Percentiles rank a stretch among this genome's conserved stretches.
Evolutionary conservation across 2,888 invertebrate species (phyloP).

Genomic region (Ernsta delagoae): DNA sequence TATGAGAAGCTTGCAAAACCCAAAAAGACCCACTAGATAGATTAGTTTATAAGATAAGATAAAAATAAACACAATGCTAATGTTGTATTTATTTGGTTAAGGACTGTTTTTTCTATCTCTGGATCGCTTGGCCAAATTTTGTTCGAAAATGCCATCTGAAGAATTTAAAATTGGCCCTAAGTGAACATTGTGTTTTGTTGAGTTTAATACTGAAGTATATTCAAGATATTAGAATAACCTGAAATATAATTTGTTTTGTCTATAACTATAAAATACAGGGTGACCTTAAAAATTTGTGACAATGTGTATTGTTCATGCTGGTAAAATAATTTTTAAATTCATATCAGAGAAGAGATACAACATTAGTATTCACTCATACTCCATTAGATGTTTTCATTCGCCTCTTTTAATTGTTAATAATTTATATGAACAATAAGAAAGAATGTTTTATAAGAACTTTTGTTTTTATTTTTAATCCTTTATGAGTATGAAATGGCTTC

Average conservation of each 20-base stretch:
- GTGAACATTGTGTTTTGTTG: too few relatives aligned
- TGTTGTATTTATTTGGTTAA: slow-evolving; percentile 45
- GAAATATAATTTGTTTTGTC: background rate
- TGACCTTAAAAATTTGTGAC: background rate
- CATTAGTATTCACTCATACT: slow-evolving; percentile 41
- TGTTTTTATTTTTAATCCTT: slow-evolving; percentile 33
- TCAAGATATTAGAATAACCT: too few relatives aligned
- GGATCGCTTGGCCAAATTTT: too few relatives aligned
- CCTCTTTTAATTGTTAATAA: slow-evolving; percentile 67
- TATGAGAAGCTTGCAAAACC: slow-evolving; percentile 92
- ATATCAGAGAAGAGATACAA: background rate
- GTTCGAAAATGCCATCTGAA: background rate
- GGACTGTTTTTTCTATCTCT: background rate
- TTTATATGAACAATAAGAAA: slow-evolving; percentile 78
- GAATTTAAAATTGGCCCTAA: background rate
- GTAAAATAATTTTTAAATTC: background rate
- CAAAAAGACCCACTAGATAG: slow-evolving; percentile 86
- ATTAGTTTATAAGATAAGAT: slow-evolving; percentile 50
- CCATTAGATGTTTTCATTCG: slow-evolving; percentile 60
- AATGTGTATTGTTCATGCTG: background rate
- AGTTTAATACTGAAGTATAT: too few relatives aligned
- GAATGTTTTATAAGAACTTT: slow-evolving; percentile 47
- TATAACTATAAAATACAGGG: background rate
- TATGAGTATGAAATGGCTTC: too few relatives aligned
- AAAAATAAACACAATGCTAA: slow-evolving; percentile 56